These are phyloP conservation scores for Seriola rivoliana DNA, from an alignment of 2,113 vertebrate genomes.

Conservation along the genomic window DNA sequence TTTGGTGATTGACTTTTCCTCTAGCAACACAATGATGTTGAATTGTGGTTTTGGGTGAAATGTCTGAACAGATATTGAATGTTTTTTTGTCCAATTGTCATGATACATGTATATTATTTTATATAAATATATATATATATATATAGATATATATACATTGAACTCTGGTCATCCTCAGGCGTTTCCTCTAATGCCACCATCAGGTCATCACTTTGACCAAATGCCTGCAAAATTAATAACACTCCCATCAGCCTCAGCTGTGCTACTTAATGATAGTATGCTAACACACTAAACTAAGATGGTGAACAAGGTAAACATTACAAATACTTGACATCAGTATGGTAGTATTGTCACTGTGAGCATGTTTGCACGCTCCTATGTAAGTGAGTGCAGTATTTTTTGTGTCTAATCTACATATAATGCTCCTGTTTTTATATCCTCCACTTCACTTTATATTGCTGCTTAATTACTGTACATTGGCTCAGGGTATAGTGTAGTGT, in stretches of 20 bases:
- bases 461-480: neutral
- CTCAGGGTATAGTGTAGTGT: neutral
- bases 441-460: neutral
- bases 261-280: no score
- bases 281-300: no score
- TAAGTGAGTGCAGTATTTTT: neutral
- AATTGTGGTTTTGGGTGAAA: neutral
- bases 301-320: no score
- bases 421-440: neutral
- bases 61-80: neutral
- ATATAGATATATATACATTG: no score
- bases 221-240: no score
- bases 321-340: neutral
- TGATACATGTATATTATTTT: neutral
- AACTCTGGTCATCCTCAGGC: no score
- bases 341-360: neutral
- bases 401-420: neutral
- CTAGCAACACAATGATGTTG: neutral
- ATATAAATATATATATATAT: no score
- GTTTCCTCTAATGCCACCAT: no score
- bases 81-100: neutral
- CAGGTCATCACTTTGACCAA: no score
- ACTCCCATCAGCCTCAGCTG: no score
- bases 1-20: neutral
- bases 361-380: neutral